phyloP scores from a whole-genome alignment of 2,888 invertebrate genomes.

The Drosophila ezoana region DNA sequence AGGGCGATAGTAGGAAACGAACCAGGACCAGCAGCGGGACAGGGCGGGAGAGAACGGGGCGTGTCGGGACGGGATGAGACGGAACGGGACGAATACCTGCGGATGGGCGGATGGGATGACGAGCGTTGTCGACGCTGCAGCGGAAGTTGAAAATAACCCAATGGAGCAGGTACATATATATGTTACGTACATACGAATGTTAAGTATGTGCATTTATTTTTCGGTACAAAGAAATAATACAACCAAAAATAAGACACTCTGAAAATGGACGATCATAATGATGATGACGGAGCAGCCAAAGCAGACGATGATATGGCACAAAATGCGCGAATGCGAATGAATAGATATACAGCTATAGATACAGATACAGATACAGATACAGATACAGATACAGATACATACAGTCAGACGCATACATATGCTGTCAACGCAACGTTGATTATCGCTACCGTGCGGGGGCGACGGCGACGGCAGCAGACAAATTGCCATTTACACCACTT shows the following conservation, averaged over 20 bases:
- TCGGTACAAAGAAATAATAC: conserved; percentile 66
- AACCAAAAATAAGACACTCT: conserved; percentile 63
- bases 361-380: conserved; percentile 21
- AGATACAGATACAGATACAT: conserved; percentile 16
- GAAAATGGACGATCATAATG: conserved; percentile 73
- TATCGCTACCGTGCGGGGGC: conserved; percentile 73
- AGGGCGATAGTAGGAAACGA: not conserved
- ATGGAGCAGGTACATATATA: conserved; percentile 53
- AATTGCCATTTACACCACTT: conserved; percentile 82
- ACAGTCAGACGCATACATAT: conserved; percentile 27
- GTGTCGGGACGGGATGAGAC: not conserved
- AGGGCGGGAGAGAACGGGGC: not conserved
- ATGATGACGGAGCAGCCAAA: conserved; percentile 59
- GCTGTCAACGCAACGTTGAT: conserved; percentile 67
- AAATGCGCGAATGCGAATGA: conserved; percentile 67
- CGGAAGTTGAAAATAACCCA: conserved; percentile 74
- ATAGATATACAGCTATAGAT: conserved; percentile 49
- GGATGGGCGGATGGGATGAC: conserved; percentile 29
- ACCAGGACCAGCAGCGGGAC: not conserved
- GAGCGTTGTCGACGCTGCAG: conserved; percentile 28
- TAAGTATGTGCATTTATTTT: conserved; percentile 12
- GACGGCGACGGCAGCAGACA: conserved; percentile 57
- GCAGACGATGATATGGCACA: conserved; percentile 75
- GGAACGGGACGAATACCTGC: conserved; percentile 27
- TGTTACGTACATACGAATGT: not conserved